phyloP scores from a whole-genome alignment of 2,113 vertebrate genomes.

The Corvus hawaiiensis region DNA sequence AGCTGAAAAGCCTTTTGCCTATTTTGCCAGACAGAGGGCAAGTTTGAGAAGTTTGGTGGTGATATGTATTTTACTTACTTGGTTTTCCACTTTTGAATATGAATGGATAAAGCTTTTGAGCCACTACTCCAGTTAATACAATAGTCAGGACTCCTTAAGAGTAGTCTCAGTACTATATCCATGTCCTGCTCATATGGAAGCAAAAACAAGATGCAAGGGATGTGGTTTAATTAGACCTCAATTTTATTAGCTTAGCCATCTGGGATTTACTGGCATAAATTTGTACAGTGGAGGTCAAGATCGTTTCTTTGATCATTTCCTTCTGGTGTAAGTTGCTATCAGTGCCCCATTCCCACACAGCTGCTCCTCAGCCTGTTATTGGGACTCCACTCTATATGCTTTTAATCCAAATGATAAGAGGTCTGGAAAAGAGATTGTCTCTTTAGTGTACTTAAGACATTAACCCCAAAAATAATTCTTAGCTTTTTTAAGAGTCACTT shows the following conservation, averaged over 20 bases:
- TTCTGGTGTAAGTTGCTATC: constrained; percentile 4
- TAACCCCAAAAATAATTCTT: neutral
- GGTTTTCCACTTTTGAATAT: neutral
- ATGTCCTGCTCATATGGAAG: constrained; percentile 9
- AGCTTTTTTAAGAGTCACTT: constrained; percentile 18
- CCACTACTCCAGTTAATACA: neutral
- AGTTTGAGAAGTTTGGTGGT: neutral
- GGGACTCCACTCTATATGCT: neutral
- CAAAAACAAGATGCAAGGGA: constrained; percentile 49
- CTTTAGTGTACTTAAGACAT: neutral
- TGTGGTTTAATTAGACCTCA: constrained; percentile 60
- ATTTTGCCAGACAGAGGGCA: neutral
- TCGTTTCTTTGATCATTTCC: constrained; percentile 52
- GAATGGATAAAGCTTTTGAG: neutral
- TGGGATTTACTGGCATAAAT: constrained; percentile 59
- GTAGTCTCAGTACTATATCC: neutral
- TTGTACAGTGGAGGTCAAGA: constrained; percentile 58
- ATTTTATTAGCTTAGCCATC: constrained; percentile 54
- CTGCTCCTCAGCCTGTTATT: constrained; percentile 17
- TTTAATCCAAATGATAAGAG: neutral
- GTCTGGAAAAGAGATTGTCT: neutral
- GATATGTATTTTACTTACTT: neutral
- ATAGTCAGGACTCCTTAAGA: neutral
- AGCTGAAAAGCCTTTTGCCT: neutral
- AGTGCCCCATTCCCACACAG: constrained; percentile 20